Evolutionary conservation across 2,113 vertebrate genomes (phyloP).

Genomic region (Nothocercus nigrocapillus): DNA sequence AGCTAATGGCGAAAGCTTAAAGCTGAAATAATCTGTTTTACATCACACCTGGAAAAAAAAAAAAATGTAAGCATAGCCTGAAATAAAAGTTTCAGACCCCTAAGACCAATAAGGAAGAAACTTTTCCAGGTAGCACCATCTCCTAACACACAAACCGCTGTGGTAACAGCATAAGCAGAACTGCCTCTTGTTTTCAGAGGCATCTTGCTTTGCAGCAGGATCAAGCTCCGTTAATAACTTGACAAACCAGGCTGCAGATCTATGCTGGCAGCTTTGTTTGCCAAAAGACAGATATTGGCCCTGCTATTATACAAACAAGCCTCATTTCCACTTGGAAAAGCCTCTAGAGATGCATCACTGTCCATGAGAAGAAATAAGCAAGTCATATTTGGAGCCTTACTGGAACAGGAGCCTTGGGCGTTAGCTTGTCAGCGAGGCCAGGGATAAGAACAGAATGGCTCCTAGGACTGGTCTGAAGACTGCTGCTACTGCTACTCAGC

Average conservation of each 20-base stretch:
- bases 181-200: background rate
- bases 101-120: background rate
- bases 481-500: conserved; percentile 76
- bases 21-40: background rate
- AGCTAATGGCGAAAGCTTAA: background rate
- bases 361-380: background rate
- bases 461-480: conserved; percentile 84
- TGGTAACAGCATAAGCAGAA: background rate
- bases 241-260: background rate
- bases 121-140: background rate
- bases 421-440: conserved; percentile 85
- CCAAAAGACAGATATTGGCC: background rate
- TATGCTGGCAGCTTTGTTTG: background rate
- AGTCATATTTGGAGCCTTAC: conserved; percentile 66
- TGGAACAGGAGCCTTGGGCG: conserved; percentile 81
- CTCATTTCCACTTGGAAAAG: background rate
- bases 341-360: rapidly evolving
- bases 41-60: background rate
- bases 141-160: background rate
- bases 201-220: rapidly evolving
- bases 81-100: rapidly evolving
- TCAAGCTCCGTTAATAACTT: rapidly evolving
- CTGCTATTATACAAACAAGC: background rate
- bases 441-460: conserved; percentile 85
- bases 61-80: background rate